Conservation (phyloP, 2,797 vertebrate genomes). For the Cuniculus paca region DNA sequence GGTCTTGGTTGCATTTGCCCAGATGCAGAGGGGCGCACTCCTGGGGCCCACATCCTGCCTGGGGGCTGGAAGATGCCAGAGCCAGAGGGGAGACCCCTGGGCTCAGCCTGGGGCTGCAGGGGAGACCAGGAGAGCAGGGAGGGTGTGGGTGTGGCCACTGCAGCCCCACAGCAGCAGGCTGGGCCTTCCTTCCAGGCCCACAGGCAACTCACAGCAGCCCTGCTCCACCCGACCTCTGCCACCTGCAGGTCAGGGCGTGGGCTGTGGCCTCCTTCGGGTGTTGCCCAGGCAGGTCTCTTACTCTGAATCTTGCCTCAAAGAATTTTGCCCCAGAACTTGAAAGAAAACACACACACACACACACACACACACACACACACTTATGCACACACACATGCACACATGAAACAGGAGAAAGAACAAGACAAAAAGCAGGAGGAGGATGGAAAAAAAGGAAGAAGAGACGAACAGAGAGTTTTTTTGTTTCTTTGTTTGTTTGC, state of each 20-base stretch:
- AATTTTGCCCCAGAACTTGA: background rate
- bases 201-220: background rate
- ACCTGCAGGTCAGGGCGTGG: background rate
- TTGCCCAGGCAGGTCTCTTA: background rate
- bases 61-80: background rate
- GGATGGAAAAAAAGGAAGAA: background rate
- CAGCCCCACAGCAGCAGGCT: background rate
- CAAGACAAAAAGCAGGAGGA: background rate
- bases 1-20: background rate
- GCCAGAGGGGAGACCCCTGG: rapidly evolving
- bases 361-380: background rate
- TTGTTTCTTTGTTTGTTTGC: background rate
- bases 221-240: background rate
- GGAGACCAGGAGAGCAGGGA: rapidly evolving
- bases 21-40: background rate
- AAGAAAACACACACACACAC: background rate
- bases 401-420: background rate
- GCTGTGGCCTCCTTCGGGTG: background rate
- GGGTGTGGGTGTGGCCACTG: background rate
- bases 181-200: background rate
- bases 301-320: background rate
- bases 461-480: background rate
- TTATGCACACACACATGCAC: too few relatives aligned
- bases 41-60: background rate
- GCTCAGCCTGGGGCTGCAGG: rapidly evolving